phyloP scores from a whole-genome alignment of 2,113 vertebrate genomes.

The Excalfactoria chinensis region DNA sequence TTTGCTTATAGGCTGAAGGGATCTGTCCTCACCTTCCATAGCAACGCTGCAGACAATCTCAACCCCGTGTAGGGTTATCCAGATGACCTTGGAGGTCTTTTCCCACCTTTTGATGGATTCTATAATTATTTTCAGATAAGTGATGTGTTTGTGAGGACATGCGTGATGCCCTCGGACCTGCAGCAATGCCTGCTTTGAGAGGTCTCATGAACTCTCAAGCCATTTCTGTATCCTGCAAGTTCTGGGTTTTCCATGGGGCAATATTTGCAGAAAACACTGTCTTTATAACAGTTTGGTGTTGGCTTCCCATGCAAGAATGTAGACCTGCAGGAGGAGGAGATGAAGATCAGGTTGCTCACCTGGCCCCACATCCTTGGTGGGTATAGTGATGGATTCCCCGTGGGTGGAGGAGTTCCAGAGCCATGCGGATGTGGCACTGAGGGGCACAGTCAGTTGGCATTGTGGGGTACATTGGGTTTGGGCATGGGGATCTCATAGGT shows the following conservation, averaged over 20 bases:
- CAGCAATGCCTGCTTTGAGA: not conserved
- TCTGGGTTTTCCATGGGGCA: not conserved
- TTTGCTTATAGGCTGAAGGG: not conserved
- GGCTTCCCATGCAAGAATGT: not conserved
- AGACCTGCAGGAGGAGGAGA: not conserved
- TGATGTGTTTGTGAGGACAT: not conserved
- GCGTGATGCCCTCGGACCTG: not conserved
- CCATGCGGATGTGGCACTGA: too few species aligned
- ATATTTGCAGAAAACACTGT: not conserved
- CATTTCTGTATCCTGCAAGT: too few species aligned
- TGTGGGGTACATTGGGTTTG: too few species aligned
- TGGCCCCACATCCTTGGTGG: accelerated
- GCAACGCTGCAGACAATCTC: not conserved
- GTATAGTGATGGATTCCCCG: too few species aligned
- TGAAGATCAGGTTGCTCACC: not conserved
- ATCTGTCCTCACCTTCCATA: not conserved
- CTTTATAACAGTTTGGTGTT: not conserved
- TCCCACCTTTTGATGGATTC: too few species aligned
- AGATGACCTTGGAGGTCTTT: too few species aligned
- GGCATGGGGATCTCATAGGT: too few species aligned
- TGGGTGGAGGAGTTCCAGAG: too few species aligned
- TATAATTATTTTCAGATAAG: not conserved
- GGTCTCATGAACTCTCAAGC: not conserved
- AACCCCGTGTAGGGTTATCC: not conserved
- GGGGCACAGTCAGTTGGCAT: too few species aligned